A percentile compares a stretch with the other conserved stretches of the same genome.
phyloP scores from a whole-genome alignment of 2,888 invertebrate genomes.

The Eupithecia vulgata region DNA sequence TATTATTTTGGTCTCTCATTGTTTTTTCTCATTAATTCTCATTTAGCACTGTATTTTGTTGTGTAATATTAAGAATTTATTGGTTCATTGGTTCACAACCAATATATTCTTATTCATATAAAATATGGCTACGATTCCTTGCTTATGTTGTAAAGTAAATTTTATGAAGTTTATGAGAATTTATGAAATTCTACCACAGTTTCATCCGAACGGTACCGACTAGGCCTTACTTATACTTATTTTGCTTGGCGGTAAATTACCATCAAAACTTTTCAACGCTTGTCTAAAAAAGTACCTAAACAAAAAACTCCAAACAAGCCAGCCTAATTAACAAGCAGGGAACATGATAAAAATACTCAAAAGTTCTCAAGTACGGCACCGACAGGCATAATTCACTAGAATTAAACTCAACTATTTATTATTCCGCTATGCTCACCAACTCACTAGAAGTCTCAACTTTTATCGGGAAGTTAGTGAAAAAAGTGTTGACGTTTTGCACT shows the following conservation, averaged over 20 bases:
- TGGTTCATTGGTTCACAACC: no score
- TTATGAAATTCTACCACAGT: no score
- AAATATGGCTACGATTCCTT: no score
- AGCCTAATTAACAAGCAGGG: conserved; percentile 13
- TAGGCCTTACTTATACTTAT: no score
- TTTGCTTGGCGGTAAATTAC: not conserved
- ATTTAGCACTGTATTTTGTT: no score
- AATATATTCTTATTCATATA: no score
- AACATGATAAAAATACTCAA: conserved; percentile 21
- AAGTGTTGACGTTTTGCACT: conserved; percentile 45
- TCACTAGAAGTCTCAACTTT: conserved; percentile 49
- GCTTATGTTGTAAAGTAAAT: no score
- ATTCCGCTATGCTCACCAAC: conserved; percentile 52
- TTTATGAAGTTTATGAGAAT: no score
- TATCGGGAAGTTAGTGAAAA: conserved; percentile 52
- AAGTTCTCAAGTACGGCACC: conserved; percentile 14
- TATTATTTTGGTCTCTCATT: no score
- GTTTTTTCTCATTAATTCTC: no score
- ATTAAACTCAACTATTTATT: conserved; percentile 57
- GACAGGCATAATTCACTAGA: conserved; percentile 45
- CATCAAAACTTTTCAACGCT: conserved; percentile 1
- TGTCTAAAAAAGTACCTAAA: not conserved
- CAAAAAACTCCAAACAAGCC: conserved; percentile 3
- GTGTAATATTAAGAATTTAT: no score
- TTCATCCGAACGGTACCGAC: no score